phyloP scores from a whole-genome alignment of 2,888 invertebrate species.

The Megalurothrips usitatus region DNA sequence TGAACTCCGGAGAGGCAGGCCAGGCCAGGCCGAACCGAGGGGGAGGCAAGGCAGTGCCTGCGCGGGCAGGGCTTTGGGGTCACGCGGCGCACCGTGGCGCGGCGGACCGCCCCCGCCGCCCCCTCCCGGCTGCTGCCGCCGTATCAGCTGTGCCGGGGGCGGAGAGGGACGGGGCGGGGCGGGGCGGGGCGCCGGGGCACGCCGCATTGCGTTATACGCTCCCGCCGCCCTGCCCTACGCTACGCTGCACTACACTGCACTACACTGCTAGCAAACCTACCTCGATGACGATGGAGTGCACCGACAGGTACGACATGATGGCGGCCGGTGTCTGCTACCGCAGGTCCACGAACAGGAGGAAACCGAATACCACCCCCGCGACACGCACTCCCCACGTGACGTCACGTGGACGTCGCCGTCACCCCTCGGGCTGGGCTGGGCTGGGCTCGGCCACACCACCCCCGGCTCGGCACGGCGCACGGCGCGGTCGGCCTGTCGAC shows the following conservation, averaged over 20 bases:
- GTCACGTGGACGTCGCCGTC: not conserved
- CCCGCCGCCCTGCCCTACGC: too few species aligned
- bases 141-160: not conserved
- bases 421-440: not conserved
- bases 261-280: not conserved
- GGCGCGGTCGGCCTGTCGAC: not conserved
- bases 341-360: not conserved
- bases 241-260: too few species aligned
- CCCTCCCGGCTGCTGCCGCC: too few species aligned
- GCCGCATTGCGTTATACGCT: too few species aligned
- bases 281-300: conserved; percentile 19
- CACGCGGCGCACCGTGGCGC: not conserved
- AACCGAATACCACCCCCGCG: not conserved
- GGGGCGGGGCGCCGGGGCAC: not conserved
- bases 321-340: not conserved
- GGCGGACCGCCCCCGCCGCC: not conserved
- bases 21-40: too few species aligned
- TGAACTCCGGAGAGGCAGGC: too few species aligned
- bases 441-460: too few species aligned
- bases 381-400: too few species aligned
- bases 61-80: not conserved
- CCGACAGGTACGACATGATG: conserved; percentile 16
- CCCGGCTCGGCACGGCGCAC: not conserved
- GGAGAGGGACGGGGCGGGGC: not conserved
- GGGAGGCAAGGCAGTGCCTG: too few species aligned